Evolutionary conservation across 92 coral and sea anemone species (phyloP), one percentile per base, ranked within the genome.

Genomic region (Bergia puertoricense): DNA sequence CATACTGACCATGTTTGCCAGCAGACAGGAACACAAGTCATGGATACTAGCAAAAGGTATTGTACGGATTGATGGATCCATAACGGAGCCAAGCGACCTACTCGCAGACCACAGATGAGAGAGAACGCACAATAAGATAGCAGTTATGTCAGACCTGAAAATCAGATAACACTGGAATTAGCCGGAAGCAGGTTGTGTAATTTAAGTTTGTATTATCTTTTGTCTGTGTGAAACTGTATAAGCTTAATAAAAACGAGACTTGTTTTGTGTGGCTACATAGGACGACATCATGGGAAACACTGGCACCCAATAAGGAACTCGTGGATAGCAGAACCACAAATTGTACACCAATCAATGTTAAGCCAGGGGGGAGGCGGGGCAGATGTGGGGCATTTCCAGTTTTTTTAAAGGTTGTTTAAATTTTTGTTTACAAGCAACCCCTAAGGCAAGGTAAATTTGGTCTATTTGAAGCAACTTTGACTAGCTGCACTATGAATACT

Each of bases 111-210:
- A 90, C 86, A 95, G 75, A 80, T 92, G 93, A 22, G 98, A 94
- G 66, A 94, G 73, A n/a, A 93, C 89, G 44, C 91, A 91, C 73
- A 95, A 50, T 81, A 96, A 66, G 54, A 96, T 85, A 51, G 96
- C 92, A 2, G 99, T 96, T 90, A 96, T 91, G 74, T 96, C 99
- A 39, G 92, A 94, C 77, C 97, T 93, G 81, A 50, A 90, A 92
- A 8, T 66, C 16, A 39, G 6, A 38, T 83, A 9, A 36, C 54
- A 18, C 2, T 1, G 18, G 2, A 54, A 66, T 9, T 79, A 20
- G 48, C 22, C 45, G n/a, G n/a, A n/a, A n/a, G 20, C 8, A 76
- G 22, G n/a, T 13, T 76, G 23, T 11, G 36, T 2, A 40, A 44
- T 15, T 44, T 77, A 42, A 51, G 14, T 51, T 51, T 8, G 57